Conservation (phyloP, 2,888 invertebrate genomes). For the Cantharis flavilabris region DNA sequence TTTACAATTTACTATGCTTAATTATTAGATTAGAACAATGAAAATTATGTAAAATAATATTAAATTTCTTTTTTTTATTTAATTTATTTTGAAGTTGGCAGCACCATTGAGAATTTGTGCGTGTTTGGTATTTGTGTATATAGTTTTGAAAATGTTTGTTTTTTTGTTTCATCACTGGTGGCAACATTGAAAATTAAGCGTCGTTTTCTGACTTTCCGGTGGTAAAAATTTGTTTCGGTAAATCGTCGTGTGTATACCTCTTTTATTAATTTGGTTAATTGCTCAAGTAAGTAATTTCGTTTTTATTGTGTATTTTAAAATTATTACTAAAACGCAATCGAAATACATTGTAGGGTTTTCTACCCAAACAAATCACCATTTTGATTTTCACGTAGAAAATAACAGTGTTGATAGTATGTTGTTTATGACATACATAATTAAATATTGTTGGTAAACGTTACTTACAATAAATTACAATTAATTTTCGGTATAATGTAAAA, state of each 20-base stretch:
- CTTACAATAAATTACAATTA: background rate
- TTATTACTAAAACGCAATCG: background rate
- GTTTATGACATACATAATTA: background rate
- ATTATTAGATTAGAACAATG: no score
- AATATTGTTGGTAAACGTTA: background rate
- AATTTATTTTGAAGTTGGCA: background rate
- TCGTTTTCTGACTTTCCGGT: background rate
- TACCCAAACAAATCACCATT: background rate
- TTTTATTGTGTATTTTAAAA: background rate
- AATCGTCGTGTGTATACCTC: no score
- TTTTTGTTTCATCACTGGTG: background rate
- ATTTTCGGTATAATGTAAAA: background rate
- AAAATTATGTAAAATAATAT: no score
- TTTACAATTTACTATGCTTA: no score
- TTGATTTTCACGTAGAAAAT: background rate
- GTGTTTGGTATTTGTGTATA: background rate
- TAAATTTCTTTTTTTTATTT: background rate
- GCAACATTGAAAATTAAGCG: background rate
- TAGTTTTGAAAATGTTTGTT: background rate
- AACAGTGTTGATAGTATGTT: background rate
- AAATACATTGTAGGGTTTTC: background rate
- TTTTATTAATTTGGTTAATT: background rate
- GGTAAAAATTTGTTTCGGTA: background rate
- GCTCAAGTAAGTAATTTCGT: background rate
- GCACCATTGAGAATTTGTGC: background rate